Evolutionary conservation across 2,113 vertebrate genomes (phyloP).

Genomic region (Gallinago undulata): DNA sequence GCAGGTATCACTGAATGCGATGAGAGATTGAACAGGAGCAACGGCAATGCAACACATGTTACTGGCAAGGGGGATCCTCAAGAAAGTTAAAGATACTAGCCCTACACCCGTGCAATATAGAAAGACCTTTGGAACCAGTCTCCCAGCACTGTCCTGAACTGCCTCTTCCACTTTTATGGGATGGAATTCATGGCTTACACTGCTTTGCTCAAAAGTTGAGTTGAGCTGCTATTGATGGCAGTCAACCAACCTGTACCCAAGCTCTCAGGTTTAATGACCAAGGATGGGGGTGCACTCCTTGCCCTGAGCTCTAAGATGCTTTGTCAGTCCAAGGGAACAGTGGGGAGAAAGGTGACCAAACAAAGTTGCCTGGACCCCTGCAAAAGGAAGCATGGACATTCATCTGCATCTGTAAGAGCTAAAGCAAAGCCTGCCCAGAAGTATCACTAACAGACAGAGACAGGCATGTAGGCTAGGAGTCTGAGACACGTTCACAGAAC

Average conservation of each 20-base stretch:
- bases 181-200: background rate
- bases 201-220: background rate
- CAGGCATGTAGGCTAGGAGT: background rate
- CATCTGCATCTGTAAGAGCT: background rate
- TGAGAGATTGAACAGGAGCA: background rate
- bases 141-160: background rate
- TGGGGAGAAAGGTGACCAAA: background rate
- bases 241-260: background rate
- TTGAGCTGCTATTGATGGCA: rapidly evolving
- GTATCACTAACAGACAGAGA: background rate
- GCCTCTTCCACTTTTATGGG: background rate
- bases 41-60: background rate
- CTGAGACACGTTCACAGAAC: background rate
- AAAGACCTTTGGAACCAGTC: background rate
- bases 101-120: background rate
- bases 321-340: background rate
- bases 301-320: background rate
- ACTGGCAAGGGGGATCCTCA: background rate
- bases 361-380: background rate
- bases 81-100: background rate
- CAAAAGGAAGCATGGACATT: background rate
- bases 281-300: background rate
- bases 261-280: background rate
- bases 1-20: too few relatives aligned
- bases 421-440: background rate